phyloP scores from a whole-genome alignment of 2,113 vertebrate species.

The Ceratotherium simum region DNA sequence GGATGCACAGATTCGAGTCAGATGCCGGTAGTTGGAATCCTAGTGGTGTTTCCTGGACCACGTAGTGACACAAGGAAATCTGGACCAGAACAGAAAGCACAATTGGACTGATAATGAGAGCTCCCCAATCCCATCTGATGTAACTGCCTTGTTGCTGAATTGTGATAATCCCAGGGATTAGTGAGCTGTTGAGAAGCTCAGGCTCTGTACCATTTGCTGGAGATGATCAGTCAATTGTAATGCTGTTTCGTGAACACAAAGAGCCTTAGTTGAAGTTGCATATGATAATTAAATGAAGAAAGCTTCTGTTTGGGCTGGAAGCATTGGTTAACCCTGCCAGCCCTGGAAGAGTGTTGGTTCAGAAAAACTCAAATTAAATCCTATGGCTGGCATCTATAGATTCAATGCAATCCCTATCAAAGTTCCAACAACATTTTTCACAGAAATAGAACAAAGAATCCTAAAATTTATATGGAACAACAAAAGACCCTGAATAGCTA shows the following conservation, averaged over 20 bases:
- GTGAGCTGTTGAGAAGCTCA: constrained; percentile 49
- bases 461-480: no score
- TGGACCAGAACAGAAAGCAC: constrained; percentile 18
- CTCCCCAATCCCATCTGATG: neutral
- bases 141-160: constrained; percentile 48
- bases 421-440: no score
- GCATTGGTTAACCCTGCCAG: constrained; percentile 6
- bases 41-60: neutral
- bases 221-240: constrained; percentile 60
- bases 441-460: no score
- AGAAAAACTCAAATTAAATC: neutral
- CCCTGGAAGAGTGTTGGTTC: neutral
- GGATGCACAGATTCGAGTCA: neutral
- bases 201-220: constrained; percentile 10
- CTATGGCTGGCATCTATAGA: no score
- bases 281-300: constrained; percentile 50
- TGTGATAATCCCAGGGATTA: constrained; percentile 72
- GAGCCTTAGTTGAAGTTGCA: neutral
- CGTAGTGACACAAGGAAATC: neutral
- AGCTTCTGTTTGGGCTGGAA: constrained; percentile 30
- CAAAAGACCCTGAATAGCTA: no score
- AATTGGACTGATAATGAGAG: neutral
- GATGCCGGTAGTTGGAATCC: neutral
- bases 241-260: constrained; percentile 57
- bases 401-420: no score